These are phyloP conservation scores for Serranochromis macrocephalus DNA, from an alignment of 2,113 vertebrate species.

Conservation along the genomic window DNA sequence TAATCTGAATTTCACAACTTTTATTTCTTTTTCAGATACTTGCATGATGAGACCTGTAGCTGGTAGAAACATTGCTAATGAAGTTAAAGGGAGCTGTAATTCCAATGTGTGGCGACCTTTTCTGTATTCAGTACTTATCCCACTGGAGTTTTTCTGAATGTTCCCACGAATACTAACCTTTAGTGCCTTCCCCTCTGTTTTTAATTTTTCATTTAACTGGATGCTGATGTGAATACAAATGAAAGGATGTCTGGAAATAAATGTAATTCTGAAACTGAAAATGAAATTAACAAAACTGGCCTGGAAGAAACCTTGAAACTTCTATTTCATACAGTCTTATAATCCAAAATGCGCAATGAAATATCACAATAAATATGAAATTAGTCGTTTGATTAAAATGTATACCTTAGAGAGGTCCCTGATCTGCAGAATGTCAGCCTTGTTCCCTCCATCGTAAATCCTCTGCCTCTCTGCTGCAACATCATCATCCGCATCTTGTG, in stretches of 20 bases:
- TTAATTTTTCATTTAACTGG: not conserved
- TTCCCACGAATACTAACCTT: not conserved
- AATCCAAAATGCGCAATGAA: not conserved
- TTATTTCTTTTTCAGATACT: not conserved
- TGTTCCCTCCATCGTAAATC: constrained; percentile 77
- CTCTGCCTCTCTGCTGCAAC: constrained; percentile 86
- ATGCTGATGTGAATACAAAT: not conserved
- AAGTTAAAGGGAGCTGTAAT: not conserved
- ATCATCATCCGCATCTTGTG: constrained; percentile 81
- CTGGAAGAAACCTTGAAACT: not conserved
- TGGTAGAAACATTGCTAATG: not conserved
- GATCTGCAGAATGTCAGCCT: constrained; percentile 82
- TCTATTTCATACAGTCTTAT: not conserved
- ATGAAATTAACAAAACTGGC: not conserved
- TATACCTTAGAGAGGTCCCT: constrained; percentile 85
- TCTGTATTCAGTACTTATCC: not conserved
- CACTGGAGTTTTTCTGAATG: not conserved
- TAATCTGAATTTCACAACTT: not conserved
- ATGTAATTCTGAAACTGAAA: not conserved
- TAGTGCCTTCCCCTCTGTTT: not conserved
- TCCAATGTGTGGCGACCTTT: not conserved
- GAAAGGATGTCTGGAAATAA: not conserved
- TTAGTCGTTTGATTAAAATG: not conserved
- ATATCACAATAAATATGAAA: not conserved
- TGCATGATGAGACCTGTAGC: not conserved